A percentile compares a stretch with the other conserved stretches of the same genome.
Conservation (phyloP, 2,888 invertebrate genomes). For the Exocentrus adspersus region DNA sequence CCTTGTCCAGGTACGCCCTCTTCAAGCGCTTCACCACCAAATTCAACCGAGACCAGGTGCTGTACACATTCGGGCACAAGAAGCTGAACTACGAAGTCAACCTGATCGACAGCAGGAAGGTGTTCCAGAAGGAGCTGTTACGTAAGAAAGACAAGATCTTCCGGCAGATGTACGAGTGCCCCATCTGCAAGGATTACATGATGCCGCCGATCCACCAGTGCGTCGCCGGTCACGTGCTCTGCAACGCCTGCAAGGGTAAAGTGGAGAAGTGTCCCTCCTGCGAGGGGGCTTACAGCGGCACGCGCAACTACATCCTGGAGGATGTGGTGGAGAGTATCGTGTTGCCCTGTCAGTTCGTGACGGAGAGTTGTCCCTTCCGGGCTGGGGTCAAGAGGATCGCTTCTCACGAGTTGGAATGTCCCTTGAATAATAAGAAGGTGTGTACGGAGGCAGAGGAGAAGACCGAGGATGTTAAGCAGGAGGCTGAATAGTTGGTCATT, state of each 20-base stretch:
- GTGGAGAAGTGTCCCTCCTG: constrained; percentile 38
- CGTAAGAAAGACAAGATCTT: constrained; percentile 26
- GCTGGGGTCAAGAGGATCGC: constrained; percentile 34
- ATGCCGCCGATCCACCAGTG: constrained; percentile 38
- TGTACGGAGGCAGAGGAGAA: constrained; percentile 7
- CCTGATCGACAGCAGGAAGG: constrained; percentile 17
- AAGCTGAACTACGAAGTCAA: constrained; percentile 27
- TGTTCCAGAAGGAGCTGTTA: constrained; percentile 1
- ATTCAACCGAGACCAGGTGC: constrained; percentile 29
- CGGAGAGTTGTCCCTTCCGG: constrained; percentile 28
- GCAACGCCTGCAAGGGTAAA: constrained; percentile 33
- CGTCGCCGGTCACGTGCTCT: constrained; percentile 36
- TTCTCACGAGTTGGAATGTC: constrained; percentile 31
- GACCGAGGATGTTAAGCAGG: not conserved
- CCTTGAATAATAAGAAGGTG: constrained; percentile 29
- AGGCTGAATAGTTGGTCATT: not conserved
- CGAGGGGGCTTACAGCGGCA: constrained; percentile 31
- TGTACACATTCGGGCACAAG: constrained; percentile 20
- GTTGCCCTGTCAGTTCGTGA: constrained; percentile 30
- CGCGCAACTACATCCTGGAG: constrained; percentile 35
- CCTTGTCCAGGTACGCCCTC: not conserved
- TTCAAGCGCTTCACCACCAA: constrained; percentile 33
- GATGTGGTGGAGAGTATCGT: constrained; percentile 31
- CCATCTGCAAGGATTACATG: constrained; percentile 51
- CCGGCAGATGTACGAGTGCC: constrained; percentile 44